Evolutionary conservation across 1,140 invertebrate species (phyloP).

Genomic region (Hycleus phaleratus): DNA sequence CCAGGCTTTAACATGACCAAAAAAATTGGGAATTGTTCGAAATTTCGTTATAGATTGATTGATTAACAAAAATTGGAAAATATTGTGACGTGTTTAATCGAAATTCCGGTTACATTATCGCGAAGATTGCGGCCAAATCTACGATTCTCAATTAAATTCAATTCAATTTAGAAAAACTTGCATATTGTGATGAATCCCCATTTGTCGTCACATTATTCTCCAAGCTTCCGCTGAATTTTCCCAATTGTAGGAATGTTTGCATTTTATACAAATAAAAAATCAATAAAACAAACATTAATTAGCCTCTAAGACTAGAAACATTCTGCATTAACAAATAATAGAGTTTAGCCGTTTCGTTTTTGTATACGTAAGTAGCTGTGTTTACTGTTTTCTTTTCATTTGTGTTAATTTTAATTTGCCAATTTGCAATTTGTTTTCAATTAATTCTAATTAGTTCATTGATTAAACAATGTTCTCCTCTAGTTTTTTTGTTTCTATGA

Average conservation of each 20-base stretch:
- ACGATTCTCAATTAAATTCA: no score
- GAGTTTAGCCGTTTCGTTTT: conserved; percentile 25
- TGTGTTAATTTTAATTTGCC: conserved; percentile 32
- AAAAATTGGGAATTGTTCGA: conserved; percentile 5
- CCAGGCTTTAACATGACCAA: conserved; percentile 5
- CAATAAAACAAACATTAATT: conserved; percentile 14
- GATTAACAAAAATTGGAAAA: no score
- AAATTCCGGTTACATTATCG: not conserved
- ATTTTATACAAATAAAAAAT: no score
- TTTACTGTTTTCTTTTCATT: no score
- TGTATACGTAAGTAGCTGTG: conserved; percentile 28
- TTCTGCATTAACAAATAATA: conserved; percentile 26
- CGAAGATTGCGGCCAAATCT: no score
- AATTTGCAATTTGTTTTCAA: conserved; percentile 28
- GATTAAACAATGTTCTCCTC: no score
- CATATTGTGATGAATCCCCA: not conserved
- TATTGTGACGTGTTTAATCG: no score
- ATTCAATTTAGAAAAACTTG: not conserved
- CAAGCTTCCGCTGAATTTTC: conserved; percentile 5
- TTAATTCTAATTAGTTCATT: conserved; percentile 1
- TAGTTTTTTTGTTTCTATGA: not conserved
- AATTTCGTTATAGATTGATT: not conserved
- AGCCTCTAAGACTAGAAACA: conserved; percentile 12
- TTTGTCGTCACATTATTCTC: conserved; percentile 16
- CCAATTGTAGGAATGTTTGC: conserved; percentile 2